phyloP scores from a whole-genome alignment of 2,888 invertebrate genomes.

The Tridacna crocea region DNA sequence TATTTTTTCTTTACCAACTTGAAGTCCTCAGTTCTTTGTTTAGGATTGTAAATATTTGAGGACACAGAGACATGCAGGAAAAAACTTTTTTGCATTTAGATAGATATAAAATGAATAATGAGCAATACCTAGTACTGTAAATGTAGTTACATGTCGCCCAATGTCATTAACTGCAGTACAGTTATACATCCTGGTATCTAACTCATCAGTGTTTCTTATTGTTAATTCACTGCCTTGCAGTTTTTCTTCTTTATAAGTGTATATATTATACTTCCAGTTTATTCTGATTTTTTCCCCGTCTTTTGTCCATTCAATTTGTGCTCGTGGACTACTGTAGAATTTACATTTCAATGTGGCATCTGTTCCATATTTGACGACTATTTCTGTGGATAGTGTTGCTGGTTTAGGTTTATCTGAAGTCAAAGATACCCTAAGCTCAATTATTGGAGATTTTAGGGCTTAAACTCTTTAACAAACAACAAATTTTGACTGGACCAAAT shows the following conservation, averaged over 20 bases:
- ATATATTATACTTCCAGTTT: conserved; percentile 45
- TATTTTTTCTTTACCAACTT: no score
- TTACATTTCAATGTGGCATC: conserved; percentile 31
- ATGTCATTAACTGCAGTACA: conserved; percentile 42
- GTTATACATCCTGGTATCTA: conserved; percentile 46
- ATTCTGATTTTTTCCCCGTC: conserved; percentile 19
- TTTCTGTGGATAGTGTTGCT: neutral
- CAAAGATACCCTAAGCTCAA: no score
- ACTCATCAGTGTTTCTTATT: conserved; percentile 25
- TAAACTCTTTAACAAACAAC: no score
- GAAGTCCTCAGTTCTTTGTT: no score
- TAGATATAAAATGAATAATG: no score
- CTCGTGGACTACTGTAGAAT: conserved; percentile 45
- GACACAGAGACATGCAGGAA: no score
- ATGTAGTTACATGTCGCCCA: conserved; percentile 30
- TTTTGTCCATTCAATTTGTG: conserved; percentile 39
- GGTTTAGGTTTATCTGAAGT: conserved; percentile 28
- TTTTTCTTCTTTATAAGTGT: conserved; percentile 33
- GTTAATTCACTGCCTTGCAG: conserved; percentile 36
- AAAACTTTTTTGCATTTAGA: no score
- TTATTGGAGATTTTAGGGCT: no score
- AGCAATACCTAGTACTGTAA: conserved; percentile 36
- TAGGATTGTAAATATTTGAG: no score
- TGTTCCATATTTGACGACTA: conserved; percentile 22
- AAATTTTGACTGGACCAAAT: no score